Conservation (phyloP, 2,888 invertebrate species). For the Aporophyla nigra region DNA sequence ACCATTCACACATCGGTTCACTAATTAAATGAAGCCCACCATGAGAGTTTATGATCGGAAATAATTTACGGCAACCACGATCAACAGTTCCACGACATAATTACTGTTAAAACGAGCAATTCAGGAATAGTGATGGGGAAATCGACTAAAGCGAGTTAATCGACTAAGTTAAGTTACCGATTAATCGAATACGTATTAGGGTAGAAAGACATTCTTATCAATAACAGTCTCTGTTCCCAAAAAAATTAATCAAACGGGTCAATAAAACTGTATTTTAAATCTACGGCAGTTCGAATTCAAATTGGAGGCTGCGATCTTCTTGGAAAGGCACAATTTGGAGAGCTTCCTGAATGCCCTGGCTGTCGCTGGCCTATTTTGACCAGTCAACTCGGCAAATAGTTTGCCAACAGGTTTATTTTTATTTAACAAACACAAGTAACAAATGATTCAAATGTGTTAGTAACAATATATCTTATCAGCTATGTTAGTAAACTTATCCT, state of each 20-base stretch:
- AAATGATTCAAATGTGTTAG: too few species aligned
- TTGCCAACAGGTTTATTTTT: not conserved
- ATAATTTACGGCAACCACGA: slow-evolving; percentile 73
- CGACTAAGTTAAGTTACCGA: slow-evolving; percentile 24
- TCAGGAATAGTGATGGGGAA: slow-evolving; percentile 31
- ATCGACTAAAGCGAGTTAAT: slow-evolving; percentile 35
- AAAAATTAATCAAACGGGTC: not conserved
- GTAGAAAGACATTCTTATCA: not conserved
- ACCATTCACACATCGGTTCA: slow-evolving; percentile 41
- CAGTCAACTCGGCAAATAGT: not conserved
- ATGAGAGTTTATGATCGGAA: slow-evolving; percentile 72
- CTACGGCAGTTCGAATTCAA: not conserved
- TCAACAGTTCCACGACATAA: slow-evolving; percentile 69
- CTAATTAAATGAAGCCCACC: slow-evolving; percentile 61
- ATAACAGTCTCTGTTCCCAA: not conserved
- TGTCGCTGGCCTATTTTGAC: not conserved
- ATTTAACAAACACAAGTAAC: too few species aligned
- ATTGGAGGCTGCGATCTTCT: not conserved
- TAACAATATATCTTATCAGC: too few species aligned
- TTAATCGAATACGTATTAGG: slow-evolving; percentile 9
- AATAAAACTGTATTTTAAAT: not conserved
- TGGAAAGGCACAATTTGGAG: not conserved
- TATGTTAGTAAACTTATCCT: too few species aligned
- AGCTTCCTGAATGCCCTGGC: not conserved
- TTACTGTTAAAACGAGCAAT: slow-evolving; percentile 58